These are phyloP conservation scores for Syndactyla subalaris DNA, from an alignment of 2,797 vertebrate genomes.

Conservation along the genomic window DNA sequence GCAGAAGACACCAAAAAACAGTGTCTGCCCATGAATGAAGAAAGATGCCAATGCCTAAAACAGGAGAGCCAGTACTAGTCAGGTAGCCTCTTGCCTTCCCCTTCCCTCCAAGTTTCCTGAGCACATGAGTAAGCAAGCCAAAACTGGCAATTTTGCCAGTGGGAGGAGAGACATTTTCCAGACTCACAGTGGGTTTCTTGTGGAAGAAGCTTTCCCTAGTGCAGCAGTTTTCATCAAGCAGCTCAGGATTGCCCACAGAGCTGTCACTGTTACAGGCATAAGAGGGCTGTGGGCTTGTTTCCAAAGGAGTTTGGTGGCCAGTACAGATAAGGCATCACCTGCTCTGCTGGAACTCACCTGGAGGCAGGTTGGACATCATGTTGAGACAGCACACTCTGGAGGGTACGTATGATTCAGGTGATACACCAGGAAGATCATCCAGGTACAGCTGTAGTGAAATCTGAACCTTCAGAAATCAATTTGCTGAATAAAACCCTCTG, in stretches of 20 bases:
- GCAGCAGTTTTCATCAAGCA: neutral
- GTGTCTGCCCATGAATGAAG: neutral
- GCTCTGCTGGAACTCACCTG: neutral
- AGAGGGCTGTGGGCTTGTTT: neutral
- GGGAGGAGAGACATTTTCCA: neutral
- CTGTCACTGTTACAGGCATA: neutral
- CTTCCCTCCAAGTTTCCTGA: neutral
- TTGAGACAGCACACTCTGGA: neutral
- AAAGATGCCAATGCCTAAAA: neutral
- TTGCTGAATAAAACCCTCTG: neutral
- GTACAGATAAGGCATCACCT: neutral
- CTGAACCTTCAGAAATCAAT: neutral
- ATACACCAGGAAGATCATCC: neutral
- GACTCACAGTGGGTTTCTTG: neutral
- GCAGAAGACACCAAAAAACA: neutral
- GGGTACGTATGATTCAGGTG: rapidly evolving
- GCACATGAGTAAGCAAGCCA: neutral
- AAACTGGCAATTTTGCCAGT: neutral
- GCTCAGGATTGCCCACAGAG: neutral
- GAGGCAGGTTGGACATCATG: neutral
- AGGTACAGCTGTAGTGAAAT: neutral
- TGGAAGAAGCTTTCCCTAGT: neutral
- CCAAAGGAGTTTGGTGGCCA: neutral
- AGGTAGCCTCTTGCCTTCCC: neutral
- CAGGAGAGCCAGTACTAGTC: neutral